Evolutionary conservation across 2,888 invertebrate genomes (phyloP).

Genomic region (Hedychridium roseum): DNA sequence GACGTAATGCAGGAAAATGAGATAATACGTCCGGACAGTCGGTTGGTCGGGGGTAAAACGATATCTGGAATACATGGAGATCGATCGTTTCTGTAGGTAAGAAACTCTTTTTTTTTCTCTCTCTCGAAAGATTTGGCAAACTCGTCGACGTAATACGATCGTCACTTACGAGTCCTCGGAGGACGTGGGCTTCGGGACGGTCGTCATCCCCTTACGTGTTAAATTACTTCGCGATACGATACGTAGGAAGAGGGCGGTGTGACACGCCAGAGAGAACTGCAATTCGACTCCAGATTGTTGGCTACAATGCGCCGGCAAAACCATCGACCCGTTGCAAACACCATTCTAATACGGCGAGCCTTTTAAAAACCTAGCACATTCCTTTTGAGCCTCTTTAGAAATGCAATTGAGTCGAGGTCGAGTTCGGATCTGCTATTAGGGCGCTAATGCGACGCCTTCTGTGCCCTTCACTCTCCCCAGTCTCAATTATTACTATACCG

Average conservation of each 20-base stretch:
- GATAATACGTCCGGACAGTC: not conserved
- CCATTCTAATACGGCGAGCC: constrained; percentile 34
- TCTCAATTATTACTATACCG: too few species aligned
- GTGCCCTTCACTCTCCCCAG: too few species aligned
- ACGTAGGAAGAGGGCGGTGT: constrained; percentile 31
- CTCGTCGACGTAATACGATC: constrained; percentile 54
- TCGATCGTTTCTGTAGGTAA: not conserved
- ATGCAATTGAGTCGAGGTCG: too few species aligned
- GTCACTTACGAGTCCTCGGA: constrained; percentile 42
- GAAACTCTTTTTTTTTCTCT: not conserved
- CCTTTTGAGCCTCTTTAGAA: too few species aligned
- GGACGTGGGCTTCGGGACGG: constrained; percentile 48
- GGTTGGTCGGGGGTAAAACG: not conserved
- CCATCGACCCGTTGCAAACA: constrained; percentile 55
- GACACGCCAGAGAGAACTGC: constrained; percentile 38
- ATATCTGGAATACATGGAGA: too few species aligned
- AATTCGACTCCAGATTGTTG: constrained; percentile 58
- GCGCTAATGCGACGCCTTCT: too few species aligned
- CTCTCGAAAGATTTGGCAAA: constrained; percentile 10
- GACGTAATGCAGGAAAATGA: too few species aligned
- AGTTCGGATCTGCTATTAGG: too few species aligned
- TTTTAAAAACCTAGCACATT: too few species aligned
- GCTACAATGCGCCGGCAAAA: constrained; percentile 56
- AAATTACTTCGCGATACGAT: constrained; percentile 54
- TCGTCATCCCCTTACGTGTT: constrained; percentile 57